A percentile compares a stretch with the other conserved stretches of the same genome.
These are phyloP conservation scores for Electrophaes corylata DNA, from an alignment of 2,888 invertebrate genomes.

Conservation along the genomic window DNA sequence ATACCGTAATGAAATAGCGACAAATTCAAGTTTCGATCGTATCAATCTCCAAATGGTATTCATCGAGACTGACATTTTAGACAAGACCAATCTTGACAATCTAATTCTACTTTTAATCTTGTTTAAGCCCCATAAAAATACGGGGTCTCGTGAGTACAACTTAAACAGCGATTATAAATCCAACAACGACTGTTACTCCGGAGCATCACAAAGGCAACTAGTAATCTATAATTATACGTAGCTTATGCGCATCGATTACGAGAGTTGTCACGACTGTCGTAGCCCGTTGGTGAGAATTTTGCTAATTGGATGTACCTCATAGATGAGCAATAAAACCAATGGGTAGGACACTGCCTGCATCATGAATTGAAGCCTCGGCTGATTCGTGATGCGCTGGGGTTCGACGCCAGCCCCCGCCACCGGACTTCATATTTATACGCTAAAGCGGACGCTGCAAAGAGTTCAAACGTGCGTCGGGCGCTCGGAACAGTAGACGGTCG, in stretches of 20 bases:
- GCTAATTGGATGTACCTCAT: constrained; percentile 79
- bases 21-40: no score
- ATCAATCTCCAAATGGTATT: no score
- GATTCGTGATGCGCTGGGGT: constrained; percentile 78
- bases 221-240: constrained; percentile 56
- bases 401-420: constrained; percentile 80
- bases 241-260: constrained; percentile 61
- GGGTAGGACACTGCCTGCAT: constrained; percentile 81
- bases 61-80: no score
- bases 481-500: constrained; percentile 81
- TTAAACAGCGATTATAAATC: constrained; percentile 27
- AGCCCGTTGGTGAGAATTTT: constrained; percentile 63
- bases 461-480: constrained; percentile 83
- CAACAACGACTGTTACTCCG: constrained; percentile 15
- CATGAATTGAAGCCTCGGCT: constrained; percentile 80
- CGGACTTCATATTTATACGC: constrained; percentile 82
- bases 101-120: no score
- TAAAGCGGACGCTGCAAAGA: constrained; percentile 79
- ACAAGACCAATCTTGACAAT: no score
- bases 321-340: constrained; percentile 81
- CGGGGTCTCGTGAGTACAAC: constrained; percentile 14
- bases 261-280: constrained; percentile 65
- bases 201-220: constrained; percentile 47
- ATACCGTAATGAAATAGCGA: no score
- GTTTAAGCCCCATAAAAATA: no score